Conservation (phyloP, 1,140 invertebrate species). For the Orussus abietinus region DNA sequence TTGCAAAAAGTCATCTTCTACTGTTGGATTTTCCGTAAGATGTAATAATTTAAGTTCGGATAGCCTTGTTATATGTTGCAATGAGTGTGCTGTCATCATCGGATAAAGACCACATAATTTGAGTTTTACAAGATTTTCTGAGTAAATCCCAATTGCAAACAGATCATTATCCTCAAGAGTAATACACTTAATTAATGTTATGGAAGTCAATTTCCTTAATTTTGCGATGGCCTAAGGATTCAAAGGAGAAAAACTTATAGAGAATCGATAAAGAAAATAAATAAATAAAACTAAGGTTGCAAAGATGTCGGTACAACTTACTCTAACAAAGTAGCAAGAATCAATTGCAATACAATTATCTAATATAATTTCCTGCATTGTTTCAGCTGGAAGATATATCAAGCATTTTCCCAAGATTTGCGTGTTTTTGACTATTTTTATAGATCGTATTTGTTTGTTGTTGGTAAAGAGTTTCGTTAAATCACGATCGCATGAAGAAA, state of each 20-base stretch:
- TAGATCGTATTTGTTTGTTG: slow-evolving; percentile 31
- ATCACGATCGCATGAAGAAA: slow-evolving; percentile 35
- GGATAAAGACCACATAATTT: slow-evolving; percentile 18
- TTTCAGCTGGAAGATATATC: slow-evolving; percentile 26
- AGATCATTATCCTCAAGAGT: slow-evolving; percentile 19
- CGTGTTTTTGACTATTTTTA: slow-evolving; percentile 25
- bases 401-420: slow-evolving; percentile 37
- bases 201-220: slow-evolving; percentile 23
- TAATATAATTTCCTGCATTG: slow-evolving; percentile 34
- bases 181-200: slow-evolving; percentile 23
- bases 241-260: not conserved
- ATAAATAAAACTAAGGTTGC: slow-evolving; percentile 2
- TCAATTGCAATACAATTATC: slow-evolving; percentile 23
- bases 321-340: slow-evolving; percentile 25
- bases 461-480: slow-evolving; percentile 35
- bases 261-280: not conserved
- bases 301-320: too few species aligned
- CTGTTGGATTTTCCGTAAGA: slow-evolving; percentile 13
- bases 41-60: slow-evolving; percentile 30
- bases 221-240: slow-evolving; percentile 26
- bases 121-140: slow-evolving; percentile 22
- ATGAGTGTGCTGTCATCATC: slow-evolving; percentile 15
- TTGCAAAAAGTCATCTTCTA: slow-evolving; percentile 23
- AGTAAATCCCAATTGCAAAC: slow-evolving; percentile 19
- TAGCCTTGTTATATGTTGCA: slow-evolving; percentile 24